A percentile compares a stretch with the other conserved stretches of the same genome.
phyloP scores from a whole-genome alignment of 2,113 vertebrate species.

The Psephotus haematonotus region DNA sequence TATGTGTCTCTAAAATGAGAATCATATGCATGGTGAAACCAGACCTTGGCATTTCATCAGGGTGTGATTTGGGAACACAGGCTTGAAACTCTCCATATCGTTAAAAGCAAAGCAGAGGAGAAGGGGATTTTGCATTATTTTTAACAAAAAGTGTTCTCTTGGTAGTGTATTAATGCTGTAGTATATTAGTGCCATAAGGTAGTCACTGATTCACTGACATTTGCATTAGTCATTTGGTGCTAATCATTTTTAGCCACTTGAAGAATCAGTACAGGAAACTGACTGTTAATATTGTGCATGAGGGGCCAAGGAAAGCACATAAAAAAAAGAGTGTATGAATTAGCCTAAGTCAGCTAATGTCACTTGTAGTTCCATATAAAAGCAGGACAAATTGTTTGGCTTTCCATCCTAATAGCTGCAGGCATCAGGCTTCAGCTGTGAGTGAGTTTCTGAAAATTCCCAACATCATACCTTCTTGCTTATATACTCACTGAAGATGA shows the following conservation, averaged over 20 bases:
- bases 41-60: background rate
- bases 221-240: background rate
- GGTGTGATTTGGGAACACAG: background rate
- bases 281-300: background rate
- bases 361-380: background rate
- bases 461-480: background rate
- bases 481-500: background rate
- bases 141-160: background rate
- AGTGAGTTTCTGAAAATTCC: background rate
- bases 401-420: background rate
- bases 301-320: constrained; percentile 19
- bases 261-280: background rate
- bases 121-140: background rate
- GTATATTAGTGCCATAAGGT: background rate
- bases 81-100: background rate
- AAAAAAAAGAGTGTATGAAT: background rate
- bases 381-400: background rate
- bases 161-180: background rate
- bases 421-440: background rate
- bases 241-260: background rate
- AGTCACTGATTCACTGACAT: background rate
- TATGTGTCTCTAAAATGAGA: constrained; percentile 40
- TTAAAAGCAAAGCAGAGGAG: background rate
- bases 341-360: background rate
- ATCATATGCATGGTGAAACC: constrained; percentile 20